Evolutionary conservation across 1,140 invertebrate genomes (phyloP).

Genomic region (Thaumatotibia leucotreta): DNA sequence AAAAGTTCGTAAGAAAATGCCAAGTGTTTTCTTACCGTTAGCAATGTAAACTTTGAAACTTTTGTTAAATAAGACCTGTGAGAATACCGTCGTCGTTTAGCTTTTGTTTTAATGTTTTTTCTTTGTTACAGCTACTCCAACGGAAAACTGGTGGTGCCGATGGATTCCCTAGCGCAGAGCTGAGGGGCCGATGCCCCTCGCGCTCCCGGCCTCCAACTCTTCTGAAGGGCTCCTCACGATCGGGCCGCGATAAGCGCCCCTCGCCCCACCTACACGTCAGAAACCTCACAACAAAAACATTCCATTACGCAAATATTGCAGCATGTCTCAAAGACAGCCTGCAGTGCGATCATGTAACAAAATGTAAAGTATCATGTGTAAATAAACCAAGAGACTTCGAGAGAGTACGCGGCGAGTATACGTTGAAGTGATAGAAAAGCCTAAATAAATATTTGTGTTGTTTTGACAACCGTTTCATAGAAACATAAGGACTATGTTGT

Average conservation of each 20-base stretch:
- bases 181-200: conserved; percentile 57
- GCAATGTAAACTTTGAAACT: conserved; percentile 6
- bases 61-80: conserved; percentile 20
- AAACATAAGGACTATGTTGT: conserved; percentile 67
- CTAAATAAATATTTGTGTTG: conserved; percentile 66
- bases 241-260: conserved; percentile 28
- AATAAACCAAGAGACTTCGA: conserved; percentile 28
- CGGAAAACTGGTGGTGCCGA: conserved; percentile 76
- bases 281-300: conserved; percentile 30
- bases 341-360: conserved; percentile 37
- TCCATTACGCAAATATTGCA: conserved; percentile 35
- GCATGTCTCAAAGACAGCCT: conserved; percentile 27
- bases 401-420: conserved; percentile 57
- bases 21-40: background rate
- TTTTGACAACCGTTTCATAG: conserved; percentile 70
- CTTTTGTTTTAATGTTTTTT: conserved; percentile 28
- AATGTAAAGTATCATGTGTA: conserved; percentile 45
- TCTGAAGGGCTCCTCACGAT: conserved; percentile 50
- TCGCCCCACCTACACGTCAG: background rate
- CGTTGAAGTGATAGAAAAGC: conserved; percentile 71
- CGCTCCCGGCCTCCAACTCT: conserved; percentile 51
- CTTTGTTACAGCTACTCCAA: conserved; percentile 73
- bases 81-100: conserved; percentile 7
- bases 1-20: conserved; percentile 4
- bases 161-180: conserved; percentile 76